Conservation (phyloP, 2,113 vertebrate genomes). For the Tetrax tetrax region DNA sequence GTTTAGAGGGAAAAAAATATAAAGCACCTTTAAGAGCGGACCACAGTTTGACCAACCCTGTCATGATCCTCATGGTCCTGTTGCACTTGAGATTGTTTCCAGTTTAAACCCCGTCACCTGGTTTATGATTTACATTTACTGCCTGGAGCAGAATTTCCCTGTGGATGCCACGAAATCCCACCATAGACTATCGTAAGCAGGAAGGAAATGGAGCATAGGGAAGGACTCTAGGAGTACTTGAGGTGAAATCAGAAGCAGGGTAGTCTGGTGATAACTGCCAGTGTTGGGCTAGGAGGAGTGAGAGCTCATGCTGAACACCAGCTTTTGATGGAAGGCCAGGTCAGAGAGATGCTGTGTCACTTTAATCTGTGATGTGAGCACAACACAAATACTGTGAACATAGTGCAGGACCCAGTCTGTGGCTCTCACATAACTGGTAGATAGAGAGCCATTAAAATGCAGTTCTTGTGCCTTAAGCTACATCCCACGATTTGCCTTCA, state of each 20-base stretch:
- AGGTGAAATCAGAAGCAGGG: neutral
- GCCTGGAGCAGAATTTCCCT: neutral
- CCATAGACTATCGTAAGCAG: accelerated
- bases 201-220: neutral
- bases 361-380: neutral
- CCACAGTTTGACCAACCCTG: neutral
- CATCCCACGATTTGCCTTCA: neutral
- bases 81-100: neutral
- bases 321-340: neutral
- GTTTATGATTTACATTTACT: neutral
- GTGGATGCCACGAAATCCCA: neutral
- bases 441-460: neutral
- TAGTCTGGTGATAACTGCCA: neutral
- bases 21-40: neutral
- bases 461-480: neutral
- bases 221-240: neutral
- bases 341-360: neutral
- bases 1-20: neutral
- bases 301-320: neutral
- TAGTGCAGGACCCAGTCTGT: neutral
- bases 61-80: neutral
- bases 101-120: neutral
- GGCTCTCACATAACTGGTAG: neutral
- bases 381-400: neutral
- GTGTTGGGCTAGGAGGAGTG: neutral